A percentile compares a stretch with the other conserved stretches of the same genome.
Conservation (phyloP, 1,140 invertebrate species). For the Atta texana region DNA sequence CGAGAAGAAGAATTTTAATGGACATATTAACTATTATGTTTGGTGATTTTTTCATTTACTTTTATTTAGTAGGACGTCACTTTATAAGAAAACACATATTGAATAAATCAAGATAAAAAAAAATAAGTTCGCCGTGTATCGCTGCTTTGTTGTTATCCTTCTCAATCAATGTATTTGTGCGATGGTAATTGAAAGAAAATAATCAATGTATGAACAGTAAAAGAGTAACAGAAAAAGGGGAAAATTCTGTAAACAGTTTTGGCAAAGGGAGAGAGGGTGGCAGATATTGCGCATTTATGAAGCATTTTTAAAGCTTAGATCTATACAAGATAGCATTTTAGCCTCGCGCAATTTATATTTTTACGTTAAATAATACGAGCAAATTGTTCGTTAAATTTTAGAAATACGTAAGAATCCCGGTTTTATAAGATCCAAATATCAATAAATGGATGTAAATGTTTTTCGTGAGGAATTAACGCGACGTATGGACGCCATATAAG, state of each 20-base stretch:
- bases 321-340: constrained; percentile 58
- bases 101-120: constrained; percentile 78
- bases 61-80: constrained; percentile 79
- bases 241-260: constrained; percentile 68
- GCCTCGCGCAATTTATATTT: constrained; percentile 62
- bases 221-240: constrained; percentile 12
- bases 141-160: constrained; percentile 75
- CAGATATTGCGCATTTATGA: constrained; percentile 80
- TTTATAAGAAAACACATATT: constrained; percentile 80
- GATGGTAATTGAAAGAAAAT: constrained; percentile 53
- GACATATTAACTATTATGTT: constrained; percentile 76
- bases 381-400: constrained; percentile 68
- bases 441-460: constrained; percentile 66
- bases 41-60: constrained; percentile 78
- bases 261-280: constrained; percentile 77
- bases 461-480: constrained; percentile 25
- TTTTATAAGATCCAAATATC: constrained; percentile 65
- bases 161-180: constrained; percentile 69
- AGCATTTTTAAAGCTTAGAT: constrained; percentile 73
- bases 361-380: constrained; percentile 60
- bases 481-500: constrained; percentile 17
- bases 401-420: constrained; percentile 60
- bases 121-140: constrained; percentile 72
- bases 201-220: constrained; percentile 63
- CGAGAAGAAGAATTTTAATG: constrained; percentile 77